Evolutionary conservation across 2,797 vertebrate genomes (phyloP), one percentile per base, ranked within the genome.

Genomic region (Cossypha caffra): DNA sequence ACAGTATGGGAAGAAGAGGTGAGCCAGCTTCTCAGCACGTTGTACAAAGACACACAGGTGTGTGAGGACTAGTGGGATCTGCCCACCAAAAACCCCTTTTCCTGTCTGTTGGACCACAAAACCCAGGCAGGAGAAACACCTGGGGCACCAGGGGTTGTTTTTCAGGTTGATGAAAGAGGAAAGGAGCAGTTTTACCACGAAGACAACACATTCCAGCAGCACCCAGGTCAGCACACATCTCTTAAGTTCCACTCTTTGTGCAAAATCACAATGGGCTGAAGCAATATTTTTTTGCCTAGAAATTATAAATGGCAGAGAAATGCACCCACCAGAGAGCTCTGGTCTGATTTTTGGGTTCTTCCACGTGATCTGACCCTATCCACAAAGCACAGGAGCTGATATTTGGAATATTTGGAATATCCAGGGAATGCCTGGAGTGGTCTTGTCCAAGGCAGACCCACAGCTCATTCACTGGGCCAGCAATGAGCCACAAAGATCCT

Each of bases 21-120:
- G n/a, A 16, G 55, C 13, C 50, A 75, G 52, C 83, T 95, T 97
- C 96, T 5, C 89, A 97, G 79, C 72, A 5, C 8, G 31, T 23
- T 47, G 45, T 35, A n/a, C 10, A 57, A 40, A 72, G 80, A 57
- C 75, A 48, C 35, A 4, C 51, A 51, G 71, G 47, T 94, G 88
- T 85, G 83, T 62, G 43, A 51, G 85, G 59, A 90, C 87, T 91
- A 73, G 79, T 11, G 37, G 87, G 61, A 51, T 79, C 89, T 90
- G 85, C 48, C 23, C 64, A 42, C 20, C 42, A 64, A 58, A 72
- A 88, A 28, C n/a, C 91, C 42, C 16, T 77, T 73, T 97, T 97
- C 96, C 96, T 97, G 95, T 97, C 97, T 90, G 97, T 97, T 97
- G 95, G 33, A 92, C 97, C 97, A 94, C 95, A 97, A 80, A 96